Conservation (phyloP, 1,140 invertebrate species). For the Dendroctonus ponderosae region DNA sequence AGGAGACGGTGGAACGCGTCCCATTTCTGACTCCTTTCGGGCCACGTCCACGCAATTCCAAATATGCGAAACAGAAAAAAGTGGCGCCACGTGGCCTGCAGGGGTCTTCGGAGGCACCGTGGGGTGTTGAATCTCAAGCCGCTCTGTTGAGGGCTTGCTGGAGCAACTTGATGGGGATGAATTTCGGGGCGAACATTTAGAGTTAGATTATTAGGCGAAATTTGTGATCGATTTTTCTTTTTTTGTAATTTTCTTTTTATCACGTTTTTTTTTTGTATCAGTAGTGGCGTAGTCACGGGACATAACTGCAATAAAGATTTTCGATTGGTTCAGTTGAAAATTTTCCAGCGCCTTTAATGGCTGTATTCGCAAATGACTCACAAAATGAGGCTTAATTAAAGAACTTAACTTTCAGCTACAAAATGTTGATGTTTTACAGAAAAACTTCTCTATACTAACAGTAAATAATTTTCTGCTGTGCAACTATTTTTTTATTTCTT, state of each 20-base stretch:
- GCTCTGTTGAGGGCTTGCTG: conserved; percentile 22
- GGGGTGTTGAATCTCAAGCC: conserved; percentile 11
- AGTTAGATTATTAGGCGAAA: background rate
- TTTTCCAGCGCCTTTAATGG: too few species aligned
- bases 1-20: background rate
- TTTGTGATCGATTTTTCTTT: conserved; percentile 19
- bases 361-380: too few species aligned
- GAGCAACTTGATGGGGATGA: conserved; percentile 22
- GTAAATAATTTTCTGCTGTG: too few species aligned
- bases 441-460: too few species aligned
- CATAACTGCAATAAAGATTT: background rate
- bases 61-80: background rate
- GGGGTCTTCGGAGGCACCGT: background rate
- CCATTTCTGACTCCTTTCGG: background rate
- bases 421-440: too few species aligned
- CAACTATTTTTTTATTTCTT: too few species aligned
- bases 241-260: conserved; percentile 7
- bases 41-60: background rate
- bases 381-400: too few species aligned
- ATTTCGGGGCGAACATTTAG: conserved; percentile 23
- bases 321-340: too few species aligned
- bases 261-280: background rate
- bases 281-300: background rate
- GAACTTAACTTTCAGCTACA: too few species aligned
- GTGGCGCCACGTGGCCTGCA: background rate